Evolutionary conservation across 2,797 vertebrate genomes (phyloP).

Genomic region (Tiaroga cobitis): DNA sequence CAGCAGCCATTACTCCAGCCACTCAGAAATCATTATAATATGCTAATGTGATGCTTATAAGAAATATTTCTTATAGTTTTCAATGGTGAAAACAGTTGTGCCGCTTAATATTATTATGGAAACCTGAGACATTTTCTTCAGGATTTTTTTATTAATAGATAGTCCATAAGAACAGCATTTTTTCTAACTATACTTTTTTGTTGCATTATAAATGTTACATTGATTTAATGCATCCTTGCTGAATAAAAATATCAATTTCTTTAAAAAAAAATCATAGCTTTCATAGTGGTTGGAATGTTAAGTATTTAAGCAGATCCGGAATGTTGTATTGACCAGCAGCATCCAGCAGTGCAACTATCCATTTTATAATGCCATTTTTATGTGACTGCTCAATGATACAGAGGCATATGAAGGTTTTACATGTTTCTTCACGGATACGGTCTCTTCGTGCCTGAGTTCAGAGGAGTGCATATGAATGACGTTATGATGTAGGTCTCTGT

Average conservation of each 20-base stretch:
- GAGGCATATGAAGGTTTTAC: background rate
- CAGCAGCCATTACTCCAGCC: background rate
- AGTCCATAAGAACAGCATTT: background rate
- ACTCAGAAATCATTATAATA: background rate
- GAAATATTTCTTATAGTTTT: too few species aligned
- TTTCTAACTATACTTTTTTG: background rate
- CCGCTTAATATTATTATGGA: background rate
- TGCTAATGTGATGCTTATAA: background rate
- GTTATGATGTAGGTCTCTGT: slow-evolving; percentile 37
- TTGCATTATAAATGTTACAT: background rate
- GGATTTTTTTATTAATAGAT: background rate
- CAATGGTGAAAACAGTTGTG: background rate
- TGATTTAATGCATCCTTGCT: background rate
- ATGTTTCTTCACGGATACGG: background rate
- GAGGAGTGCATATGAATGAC: slow-evolving; percentile 48
- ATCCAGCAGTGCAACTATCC: background rate
- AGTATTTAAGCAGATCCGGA: background rate
- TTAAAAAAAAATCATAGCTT: background rate
- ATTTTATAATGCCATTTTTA: background rate
- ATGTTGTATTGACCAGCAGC: background rate
- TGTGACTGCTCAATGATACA: background rate
- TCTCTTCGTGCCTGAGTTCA: background rate
- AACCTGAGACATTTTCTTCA: background rate
- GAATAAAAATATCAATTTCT: background rate
- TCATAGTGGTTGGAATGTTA: background rate